These are phyloP conservation scores for Psilanteris sp. DNA, from an alignment of 1,140 invertebrate species.

Conservation along the genomic window DNA sequence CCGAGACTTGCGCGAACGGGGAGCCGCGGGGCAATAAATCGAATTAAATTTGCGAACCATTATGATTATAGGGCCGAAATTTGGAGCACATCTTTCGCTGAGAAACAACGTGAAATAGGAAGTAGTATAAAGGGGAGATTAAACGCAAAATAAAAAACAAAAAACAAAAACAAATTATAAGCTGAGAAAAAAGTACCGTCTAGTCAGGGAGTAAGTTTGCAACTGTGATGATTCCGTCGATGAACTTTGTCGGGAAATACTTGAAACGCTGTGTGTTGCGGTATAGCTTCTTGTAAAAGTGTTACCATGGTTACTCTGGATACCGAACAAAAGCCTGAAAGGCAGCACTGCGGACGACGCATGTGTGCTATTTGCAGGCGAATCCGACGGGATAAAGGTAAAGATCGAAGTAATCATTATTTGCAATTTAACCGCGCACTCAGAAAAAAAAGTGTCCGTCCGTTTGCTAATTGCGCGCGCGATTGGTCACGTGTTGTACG, in stretches of 20 bases:
- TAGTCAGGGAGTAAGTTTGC: constrained; percentile 50
- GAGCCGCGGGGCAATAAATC: too few relatives aligned
- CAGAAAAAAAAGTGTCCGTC: too few relatives aligned
- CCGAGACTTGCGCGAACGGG: too few relatives aligned
- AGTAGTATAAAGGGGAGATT: too few relatives aligned
- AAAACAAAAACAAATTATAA: too few relatives aligned
- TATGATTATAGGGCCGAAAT: constrained; percentile 36
- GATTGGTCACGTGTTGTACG: too few relatives aligned
- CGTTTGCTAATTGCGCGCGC: too few relatives aligned
- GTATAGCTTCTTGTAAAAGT: constrained; percentile 23
- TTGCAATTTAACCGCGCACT: too few relatives aligned
- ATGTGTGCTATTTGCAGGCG: constrained; percentile 80
- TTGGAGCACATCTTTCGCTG: constrained; percentile 5
- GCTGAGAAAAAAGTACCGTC: constrained; percentile 26
- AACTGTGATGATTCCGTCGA: constrained; percentile 50
- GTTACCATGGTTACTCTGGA: constrained; percentile 78
- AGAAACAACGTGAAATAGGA: too few relatives aligned
- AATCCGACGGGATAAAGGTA: constrained; percentile 79
- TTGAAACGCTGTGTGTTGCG: constrained; percentile 16
- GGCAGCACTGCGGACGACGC: constrained; percentile 77
- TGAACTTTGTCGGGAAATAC: constrained; percentile 29
- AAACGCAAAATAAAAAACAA: too few relatives aligned
- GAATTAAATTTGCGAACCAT: background rate
- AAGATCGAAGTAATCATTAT: background rate
- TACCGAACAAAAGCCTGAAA: constrained; percentile 77